Evolutionary conservation across 2,113 vertebrate genomes (phyloP).

Genomic region (Misgurnus mizolepis): DNA sequence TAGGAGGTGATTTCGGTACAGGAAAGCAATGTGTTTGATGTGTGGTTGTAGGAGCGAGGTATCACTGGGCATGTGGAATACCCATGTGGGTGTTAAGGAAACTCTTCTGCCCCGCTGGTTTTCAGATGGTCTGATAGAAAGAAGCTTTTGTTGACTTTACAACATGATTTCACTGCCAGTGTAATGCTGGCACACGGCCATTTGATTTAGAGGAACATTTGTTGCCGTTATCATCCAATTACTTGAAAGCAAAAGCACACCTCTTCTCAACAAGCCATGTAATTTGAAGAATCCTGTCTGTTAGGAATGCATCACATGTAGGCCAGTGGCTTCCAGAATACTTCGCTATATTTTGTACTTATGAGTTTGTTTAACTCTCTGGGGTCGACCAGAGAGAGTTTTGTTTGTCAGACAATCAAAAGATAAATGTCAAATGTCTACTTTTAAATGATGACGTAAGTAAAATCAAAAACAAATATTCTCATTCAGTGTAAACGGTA

Average conservation of each 20-base stretch:
- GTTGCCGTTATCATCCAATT: too few relatives aligned
- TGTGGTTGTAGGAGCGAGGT: not conserved
- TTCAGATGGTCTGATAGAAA: slow-evolving; percentile 18
- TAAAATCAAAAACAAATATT: too few relatives aligned
- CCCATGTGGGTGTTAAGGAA: slow-evolving; percentile 42
- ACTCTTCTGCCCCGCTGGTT: slow-evolving; percentile 35
- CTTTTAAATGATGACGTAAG: too few relatives aligned
- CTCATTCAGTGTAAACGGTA: too few relatives aligned
- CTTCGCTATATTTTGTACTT: too few relatives aligned
- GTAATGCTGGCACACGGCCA: not conserved
- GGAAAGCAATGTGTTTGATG: not conserved
- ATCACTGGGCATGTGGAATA: slow-evolving; percentile 25
- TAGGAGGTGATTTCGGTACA: not conserved
- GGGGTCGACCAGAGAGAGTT: too few relatives aligned
- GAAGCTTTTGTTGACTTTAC: slow-evolving; percentile 21
- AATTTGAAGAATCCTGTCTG: not conserved
- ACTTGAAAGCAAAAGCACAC: too few relatives aligned
- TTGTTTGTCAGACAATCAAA: too few relatives aligned
- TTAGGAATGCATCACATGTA: not conserved
- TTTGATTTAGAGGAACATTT: slow-evolving; percentile 18
- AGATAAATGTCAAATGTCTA: too few relatives aligned
- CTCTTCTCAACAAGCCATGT: too few relatives aligned
- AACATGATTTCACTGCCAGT: slow-evolving; percentile 15
- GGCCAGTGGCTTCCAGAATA: too few relatives aligned
- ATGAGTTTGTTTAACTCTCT: too few relatives aligned